Percentiles rank a stretch among this genome's conserved stretches.
phyloP scores from a whole-genome alignment of 2,113 vertebrate species.

The Mionectes macconnelli region DNA sequence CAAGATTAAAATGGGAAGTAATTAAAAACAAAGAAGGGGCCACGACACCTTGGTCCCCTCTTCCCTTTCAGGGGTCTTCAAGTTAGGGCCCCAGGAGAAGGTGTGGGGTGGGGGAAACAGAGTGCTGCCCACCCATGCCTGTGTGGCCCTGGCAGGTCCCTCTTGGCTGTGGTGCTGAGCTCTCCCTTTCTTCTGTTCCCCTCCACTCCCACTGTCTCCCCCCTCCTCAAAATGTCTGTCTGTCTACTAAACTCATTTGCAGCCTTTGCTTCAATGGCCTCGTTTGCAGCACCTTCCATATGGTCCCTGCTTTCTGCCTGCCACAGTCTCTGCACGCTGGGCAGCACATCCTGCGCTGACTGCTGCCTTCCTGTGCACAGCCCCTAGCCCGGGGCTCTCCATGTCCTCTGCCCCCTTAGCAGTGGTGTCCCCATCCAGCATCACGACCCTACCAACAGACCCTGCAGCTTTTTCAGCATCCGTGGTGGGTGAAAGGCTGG shows the following conservation, averaged over 20 bases:
- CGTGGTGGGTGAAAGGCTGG: not conserved
- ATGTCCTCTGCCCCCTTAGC: not conserved
- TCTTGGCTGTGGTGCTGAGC: fast-evolving
- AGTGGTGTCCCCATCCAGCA: not conserved
- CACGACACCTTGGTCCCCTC: conserved; percentile 53
- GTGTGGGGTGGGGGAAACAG: not conserved
- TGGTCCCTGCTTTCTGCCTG: not conserved
- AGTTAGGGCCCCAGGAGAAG: not conserved
- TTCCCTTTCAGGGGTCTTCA: not conserved
- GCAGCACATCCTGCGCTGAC: fast-evolving
- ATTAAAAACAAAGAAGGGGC: conserved; percentile 69
- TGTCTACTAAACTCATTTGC: conserved; percentile 33
- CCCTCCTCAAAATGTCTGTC: conserved; percentile 25
- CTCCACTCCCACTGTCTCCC: not conserved
- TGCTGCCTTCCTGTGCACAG: not conserved
- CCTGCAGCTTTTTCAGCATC: not conserved
- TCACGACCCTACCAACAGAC: not conserved
- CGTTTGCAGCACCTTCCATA: not conserved
- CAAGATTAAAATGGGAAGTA: conserved; percentile 73
- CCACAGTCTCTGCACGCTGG: fast-evolving
- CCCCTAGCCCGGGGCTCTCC: fast-evolving
- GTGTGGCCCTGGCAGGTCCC: not conserved
- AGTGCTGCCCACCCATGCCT: not conserved
- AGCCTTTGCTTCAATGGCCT: not conserved
- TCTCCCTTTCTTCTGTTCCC: not conserved